phyloP scores from a whole-genome alignment of 2,888 invertebrate species.

The Aphidoletes aphidimyza region DNA sequence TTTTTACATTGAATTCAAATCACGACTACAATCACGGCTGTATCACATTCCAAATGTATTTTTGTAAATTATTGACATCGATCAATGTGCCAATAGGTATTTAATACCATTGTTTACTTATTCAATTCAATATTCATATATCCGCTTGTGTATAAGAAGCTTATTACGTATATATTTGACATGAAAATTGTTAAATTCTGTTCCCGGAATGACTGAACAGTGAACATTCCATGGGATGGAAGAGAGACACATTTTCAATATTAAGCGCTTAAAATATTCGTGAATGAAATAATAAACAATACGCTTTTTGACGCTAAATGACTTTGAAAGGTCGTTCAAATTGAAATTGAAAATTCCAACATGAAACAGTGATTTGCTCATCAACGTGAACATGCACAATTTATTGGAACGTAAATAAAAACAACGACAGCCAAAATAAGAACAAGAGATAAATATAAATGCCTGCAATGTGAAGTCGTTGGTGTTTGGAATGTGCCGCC shows the following conservation, averaged over 20 bases:
- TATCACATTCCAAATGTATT: background rate
- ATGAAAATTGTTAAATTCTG: too few relatives aligned
- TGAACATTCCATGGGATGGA: too few relatives aligned
- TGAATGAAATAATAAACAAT: too few relatives aligned
- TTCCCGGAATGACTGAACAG: too few relatives aligned
- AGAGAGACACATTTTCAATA: too few relatives aligned
- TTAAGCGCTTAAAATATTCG: too few relatives aligned
- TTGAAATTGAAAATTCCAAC: background rate
- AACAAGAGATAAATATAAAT: too few relatives aligned
- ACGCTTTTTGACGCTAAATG: background rate
- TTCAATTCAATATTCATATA: background rate
- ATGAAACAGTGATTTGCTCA: background rate
- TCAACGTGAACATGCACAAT: background rate
- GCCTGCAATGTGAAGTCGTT: too few relatives aligned
- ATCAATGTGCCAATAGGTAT: background rate
- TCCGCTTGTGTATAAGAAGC: too few relatives aligned
- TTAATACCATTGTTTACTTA: background rate
- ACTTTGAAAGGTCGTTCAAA: background rate
- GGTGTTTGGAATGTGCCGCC: too few relatives aligned
- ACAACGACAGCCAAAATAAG: background rate
- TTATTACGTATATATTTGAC: too few relatives aligned
- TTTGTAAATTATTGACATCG: constrained; percentile 24
- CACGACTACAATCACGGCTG: background rate
- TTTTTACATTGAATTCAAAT: background rate
- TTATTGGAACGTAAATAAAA: background rate